These are phyloP conservation scores for Lymantria dispar DNA, from an alignment of 2,888 invertebrate species.

Conservation along the genomic window DNA sequence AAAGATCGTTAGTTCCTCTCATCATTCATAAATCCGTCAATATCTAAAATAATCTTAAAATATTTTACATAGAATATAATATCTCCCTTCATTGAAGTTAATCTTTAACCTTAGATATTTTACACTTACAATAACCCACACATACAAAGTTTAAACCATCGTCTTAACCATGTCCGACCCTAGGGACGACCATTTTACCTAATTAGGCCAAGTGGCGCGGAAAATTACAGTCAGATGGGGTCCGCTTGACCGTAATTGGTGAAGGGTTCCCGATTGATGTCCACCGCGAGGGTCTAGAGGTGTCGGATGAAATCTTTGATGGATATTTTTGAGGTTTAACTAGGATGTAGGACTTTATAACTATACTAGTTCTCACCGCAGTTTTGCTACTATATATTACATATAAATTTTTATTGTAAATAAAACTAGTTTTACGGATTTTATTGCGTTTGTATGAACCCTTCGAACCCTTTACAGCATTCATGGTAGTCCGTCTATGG, in stretches of 20 bases:
- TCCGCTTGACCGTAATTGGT: constrained; percentile 57
- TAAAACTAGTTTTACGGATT: no score
- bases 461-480: no score
- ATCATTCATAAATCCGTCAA: no score
- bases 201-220: constrained; percentile 71
- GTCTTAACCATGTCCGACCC: constrained; percentile 39
- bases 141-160: constrained; percentile 26
- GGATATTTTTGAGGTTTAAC: constrained; percentile 25
- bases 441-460: no score
- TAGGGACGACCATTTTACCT: constrained; percentile 58
- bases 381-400: no score
- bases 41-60: no score
- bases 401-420: no score
- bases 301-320: constrained; percentile 24
- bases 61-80: no score
- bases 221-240: constrained; percentile 67
- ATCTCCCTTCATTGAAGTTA: neutral
- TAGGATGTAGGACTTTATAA: no score
- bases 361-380: no score
- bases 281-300: constrained; percentile 35
- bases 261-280: constrained; percentile 49
- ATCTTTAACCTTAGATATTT: constrained; percentile 8
- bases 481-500: no score
- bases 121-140: constrained; percentile 1
- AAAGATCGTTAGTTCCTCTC: no score